phyloP scores from a whole-genome alignment of 1,140 invertebrate species.

The Episyrphus balteatus region DNA sequence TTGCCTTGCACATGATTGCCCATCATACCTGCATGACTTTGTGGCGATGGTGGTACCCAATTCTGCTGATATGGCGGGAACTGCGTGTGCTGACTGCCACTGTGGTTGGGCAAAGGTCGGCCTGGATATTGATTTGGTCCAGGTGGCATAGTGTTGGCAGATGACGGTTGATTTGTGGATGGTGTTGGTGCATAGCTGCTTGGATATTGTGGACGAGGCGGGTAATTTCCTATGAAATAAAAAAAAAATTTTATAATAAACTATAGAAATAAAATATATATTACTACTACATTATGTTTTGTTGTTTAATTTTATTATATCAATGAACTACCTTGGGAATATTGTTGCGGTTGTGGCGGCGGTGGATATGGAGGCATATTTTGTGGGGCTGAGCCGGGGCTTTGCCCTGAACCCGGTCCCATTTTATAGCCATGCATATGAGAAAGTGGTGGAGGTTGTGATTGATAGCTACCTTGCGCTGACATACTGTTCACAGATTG shows the following conservation, averaged over 20 bases:
- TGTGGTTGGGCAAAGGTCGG: conserved; percentile 43
- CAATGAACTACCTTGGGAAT: conserved; percentile 39
- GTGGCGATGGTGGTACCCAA: conserved; percentile 36
- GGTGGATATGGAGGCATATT: conserved; percentile 44
- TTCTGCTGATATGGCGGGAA: conserved; percentile 40
- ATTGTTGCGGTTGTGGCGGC: conserved; percentile 43
- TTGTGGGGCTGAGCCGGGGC: conserved; percentile 29
- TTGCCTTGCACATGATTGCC: conserved; percentile 35
- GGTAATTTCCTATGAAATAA: conserved; percentile 41
- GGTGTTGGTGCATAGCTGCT: conserved; percentile 39
- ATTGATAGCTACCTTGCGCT: conserved; percentile 38
- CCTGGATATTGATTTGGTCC: conserved; percentile 38
- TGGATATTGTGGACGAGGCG: conserved; percentile 43
- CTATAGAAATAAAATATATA: too few relatives aligned
- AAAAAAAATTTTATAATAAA: too few relatives aligned
- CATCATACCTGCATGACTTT: conserved; percentile 26
- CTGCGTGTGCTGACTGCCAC: conserved; percentile 40
- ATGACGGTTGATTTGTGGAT: conserved; percentile 19
- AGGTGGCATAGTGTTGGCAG: conserved; percentile 36
- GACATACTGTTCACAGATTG: conserved; percentile 36
- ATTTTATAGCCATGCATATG: conserved; percentile 36
- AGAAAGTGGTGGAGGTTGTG: conserved; percentile 35
- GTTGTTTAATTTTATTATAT: too few relatives aligned
- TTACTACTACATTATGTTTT: too few relatives aligned
- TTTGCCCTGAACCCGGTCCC: conserved; percentile 22